Conservation (phyloP, 1,140 invertebrate species). For the Cardiocondyla obscurior region DNA sequence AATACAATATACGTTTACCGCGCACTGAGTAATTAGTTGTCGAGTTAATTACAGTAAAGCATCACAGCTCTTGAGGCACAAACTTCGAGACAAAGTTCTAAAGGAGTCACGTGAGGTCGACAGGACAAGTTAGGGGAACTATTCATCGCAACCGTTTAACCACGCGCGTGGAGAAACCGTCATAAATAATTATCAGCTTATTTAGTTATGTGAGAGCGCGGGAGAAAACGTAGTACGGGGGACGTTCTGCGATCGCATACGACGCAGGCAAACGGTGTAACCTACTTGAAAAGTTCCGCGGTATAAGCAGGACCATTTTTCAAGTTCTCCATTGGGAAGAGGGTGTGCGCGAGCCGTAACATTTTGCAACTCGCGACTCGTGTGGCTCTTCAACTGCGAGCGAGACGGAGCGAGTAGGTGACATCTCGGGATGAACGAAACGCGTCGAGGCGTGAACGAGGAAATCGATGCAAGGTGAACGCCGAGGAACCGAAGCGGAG, state of each 20-base stretch:
- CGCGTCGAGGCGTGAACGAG: conserved; percentile 66
- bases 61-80: conserved; percentile 32
- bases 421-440: conserved; percentile 55
- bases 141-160: conserved; percentile 44
- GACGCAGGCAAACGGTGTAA: conserved; percentile 32
- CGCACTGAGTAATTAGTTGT: conserved; percentile 40
- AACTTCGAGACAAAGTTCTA: conserved; percentile 33
- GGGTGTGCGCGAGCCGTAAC: conserved; percentile 11
- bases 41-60: conserved; percentile 48
- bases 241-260: conserved; percentile 6
- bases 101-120: conserved; percentile 41
- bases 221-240: background rate
- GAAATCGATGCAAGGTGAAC: conserved; percentile 68
- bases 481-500: conserved; percentile 47
- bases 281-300: conserved; percentile 54
- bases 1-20: conserved; percentile 35
- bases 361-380: conserved; percentile 58
- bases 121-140: conserved; percentile 36
- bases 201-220: conserved; percentile 1
- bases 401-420: conserved; percentile 43
- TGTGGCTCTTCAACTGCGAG: conserved; percentile 31
- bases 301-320: conserved; percentile 69
- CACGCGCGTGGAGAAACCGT: conserved; percentile 25
- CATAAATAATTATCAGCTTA: conserved; percentile 54
- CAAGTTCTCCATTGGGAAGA: conserved; percentile 42